Base-by-base conservation (phyloP, 35 echinoderm and acorn worm genomes). In the Lytechinus pictus region DNA sequence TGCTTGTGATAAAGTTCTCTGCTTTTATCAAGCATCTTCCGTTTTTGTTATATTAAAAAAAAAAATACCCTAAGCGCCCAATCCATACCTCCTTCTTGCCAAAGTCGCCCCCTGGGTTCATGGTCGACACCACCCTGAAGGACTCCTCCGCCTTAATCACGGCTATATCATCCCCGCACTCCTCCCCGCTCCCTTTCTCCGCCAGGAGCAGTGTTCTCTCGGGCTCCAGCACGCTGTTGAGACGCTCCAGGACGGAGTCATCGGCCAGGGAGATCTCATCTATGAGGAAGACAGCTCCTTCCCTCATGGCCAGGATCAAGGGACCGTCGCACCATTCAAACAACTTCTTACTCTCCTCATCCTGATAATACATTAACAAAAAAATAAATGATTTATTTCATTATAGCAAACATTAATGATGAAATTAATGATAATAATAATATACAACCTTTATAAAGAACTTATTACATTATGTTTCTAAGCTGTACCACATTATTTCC, bases 251-350 rank as follows among this genome's bases (percentile, higher is more conserved):
- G 86, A 99, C 98, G 1, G 98, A 99, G 94, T 99, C 98, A 54
- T 99, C 98, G 5, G 98, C 98, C 19, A 99, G 95, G 52, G 98
- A 99, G 29, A 99, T 98, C 92, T 99, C 98, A 58, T 99, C 98
- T 27, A 99, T 97, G 13, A 99, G 96, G 93, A 99, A 99, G 9
- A 96, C 96, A 27, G 96, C 94, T 21, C 97, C 97, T 72, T 97
- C 95, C 86, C 96, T 97, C 98, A 99, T 99, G 79, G 98, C 97
- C 28, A 96, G 95, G 94, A 99, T 97, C 4, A 99, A 94, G 8
- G 98, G 98, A 4, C 98, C 98, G 58, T 99, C 98, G 54, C 98
- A 97, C 98, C 98, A 99, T 61, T 99, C 98, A 97, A 99, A 99
- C n/a, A 99, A 92, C 94, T 97, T 99, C 86, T 96, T 90, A 24